These are phyloP conservation scores for Druon quercuslanigerum DNA, from an alignment of 1,140 invertebrate genomes.

Conservation along the genomic window DNA sequence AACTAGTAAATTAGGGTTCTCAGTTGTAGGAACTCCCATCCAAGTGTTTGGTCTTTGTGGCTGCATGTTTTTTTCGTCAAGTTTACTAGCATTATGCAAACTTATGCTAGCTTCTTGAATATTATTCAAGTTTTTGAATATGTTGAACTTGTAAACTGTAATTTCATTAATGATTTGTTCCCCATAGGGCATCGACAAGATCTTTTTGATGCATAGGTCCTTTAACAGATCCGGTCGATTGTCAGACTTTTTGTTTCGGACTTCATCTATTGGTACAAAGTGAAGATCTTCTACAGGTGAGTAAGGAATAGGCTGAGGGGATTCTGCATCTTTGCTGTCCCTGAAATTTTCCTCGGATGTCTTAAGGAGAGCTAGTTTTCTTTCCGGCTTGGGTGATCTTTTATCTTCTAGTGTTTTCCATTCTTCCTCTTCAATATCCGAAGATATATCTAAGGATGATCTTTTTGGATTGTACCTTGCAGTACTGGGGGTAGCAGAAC, in stretches of 20 bases:
- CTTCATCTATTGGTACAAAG: constrained; percentile 46
- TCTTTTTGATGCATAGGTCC: constrained; percentile 79
- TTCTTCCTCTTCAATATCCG: constrained; percentile 64
- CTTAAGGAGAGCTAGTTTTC: constrained; percentile 48
- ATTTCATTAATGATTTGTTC: constrained; percentile 80
- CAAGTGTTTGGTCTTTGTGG: constrained; percentile 73
- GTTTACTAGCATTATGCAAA: constrained; percentile 37
- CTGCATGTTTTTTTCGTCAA: not conserved
- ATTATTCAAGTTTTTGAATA: constrained; percentile 72
- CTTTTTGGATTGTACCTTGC: constrained; percentile 73
- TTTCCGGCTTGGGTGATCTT: constrained; percentile 48
- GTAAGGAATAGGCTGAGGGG: constrained; percentile 50
- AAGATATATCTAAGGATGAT: constrained; percentile 65
- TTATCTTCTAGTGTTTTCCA: constrained; percentile 38
- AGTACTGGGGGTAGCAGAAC: constrained; percentile 76
- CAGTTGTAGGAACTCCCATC: constrained; percentile 77
- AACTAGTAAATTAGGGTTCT: constrained; percentile 78
- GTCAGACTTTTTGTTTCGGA: constrained; percentile 29
- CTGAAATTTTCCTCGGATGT: constrained; percentile 36
- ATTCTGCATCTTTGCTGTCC: constrained; percentile 37
- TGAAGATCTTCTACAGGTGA: constrained; percentile 60
- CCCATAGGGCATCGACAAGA: constrained; percentile 81
- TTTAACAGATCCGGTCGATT: constrained; percentile 64
- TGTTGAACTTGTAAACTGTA: constrained; percentile 78
- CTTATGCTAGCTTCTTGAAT: constrained; percentile 46